Evolutionary conservation across 2,797 vertebrate species (phyloP).

Genomic region (Pseudotriccus pelzelni): DNA sequence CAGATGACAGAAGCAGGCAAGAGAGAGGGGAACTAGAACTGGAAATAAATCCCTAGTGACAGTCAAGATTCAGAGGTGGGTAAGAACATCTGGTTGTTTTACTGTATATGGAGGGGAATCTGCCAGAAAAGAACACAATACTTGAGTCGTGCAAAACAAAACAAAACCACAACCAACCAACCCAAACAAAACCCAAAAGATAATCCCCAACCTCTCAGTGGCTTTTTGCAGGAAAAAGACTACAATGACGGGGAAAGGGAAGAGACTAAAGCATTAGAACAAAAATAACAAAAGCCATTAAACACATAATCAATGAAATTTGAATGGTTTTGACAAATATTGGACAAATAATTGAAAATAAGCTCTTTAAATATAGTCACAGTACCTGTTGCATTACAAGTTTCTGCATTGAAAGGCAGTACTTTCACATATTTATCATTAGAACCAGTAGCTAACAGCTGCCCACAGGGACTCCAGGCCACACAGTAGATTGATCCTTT

Average conservation of each 20-base stretch:
- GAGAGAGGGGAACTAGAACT: not conserved
- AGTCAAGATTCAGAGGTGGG: not conserved
- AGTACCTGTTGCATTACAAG: constrained; percentile 94
- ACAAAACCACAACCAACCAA: not conserved
- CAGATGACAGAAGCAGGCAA: not conserved
- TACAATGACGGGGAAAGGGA: not conserved
- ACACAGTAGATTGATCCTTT: constrained; percentile 99
- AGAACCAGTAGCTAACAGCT: constrained; percentile 94
- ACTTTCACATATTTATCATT: constrained; percentile 99
- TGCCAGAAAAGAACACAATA: not conserved
- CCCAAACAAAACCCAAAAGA: not conserved
- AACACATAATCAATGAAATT: not conserved
- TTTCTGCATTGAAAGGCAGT: constrained; percentile 93
- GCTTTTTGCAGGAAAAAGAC: not conserved
- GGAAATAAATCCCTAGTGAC: not conserved
- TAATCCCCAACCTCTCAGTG: not conserved
- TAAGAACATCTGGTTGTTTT: not conserved
- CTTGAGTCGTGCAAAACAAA: not conserved
- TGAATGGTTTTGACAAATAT: not conserved
- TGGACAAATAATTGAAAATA: not conserved
- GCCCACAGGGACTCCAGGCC: constrained; percentile 96
- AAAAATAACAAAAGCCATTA: not conserved
- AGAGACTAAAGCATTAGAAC: not conserved
- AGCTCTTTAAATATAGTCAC: not conserved
- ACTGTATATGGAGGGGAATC: not conserved